These are phyloP conservation scores for Sarcophaga bullata DNA, from an alignment of 1,140 invertebrate genomes.

Conservation along the genomic window DNA sequence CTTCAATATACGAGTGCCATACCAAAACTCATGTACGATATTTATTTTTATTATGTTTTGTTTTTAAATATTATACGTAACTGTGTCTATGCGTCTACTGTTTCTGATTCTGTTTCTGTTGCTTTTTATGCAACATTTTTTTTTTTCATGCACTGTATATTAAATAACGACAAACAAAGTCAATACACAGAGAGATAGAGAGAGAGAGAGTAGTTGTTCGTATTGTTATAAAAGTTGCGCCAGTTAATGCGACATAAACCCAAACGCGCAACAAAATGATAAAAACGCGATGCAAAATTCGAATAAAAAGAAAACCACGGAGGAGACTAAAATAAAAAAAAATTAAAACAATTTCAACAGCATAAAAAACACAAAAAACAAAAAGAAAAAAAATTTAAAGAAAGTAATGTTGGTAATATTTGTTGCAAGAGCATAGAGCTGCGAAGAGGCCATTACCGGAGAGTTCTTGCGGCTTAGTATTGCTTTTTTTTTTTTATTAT, in stretches of 20 bases:
- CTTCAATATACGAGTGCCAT: background rate
- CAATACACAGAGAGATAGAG: background rate
- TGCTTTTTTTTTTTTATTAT: no score
- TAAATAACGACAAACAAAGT: background rate
- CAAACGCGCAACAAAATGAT: constrained; percentile 25
- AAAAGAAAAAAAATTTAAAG: constrained; percentile 10
- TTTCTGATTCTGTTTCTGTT: no score
- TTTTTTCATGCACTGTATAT: background rate
- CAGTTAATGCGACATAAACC: constrained; percentile 34
- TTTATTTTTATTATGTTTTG: no score
- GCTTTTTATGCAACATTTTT: no score
- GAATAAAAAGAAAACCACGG: background rate
- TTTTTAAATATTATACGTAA: no score
- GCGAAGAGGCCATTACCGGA: no score
- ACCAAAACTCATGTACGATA: no score
- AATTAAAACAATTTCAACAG: background rate
- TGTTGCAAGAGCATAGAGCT: background rate
- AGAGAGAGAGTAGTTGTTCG: constrained; percentile 2
- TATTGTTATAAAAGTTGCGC: constrained; percentile 32
- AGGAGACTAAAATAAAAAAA: background rate
- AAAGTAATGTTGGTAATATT: background rate
- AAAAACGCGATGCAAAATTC: background rate
- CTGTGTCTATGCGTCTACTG: no score
- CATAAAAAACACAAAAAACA: background rate
- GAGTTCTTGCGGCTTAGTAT: no score